phyloP scores from a whole-genome alignment of 2,888 invertebrate genomes.

The Aphodius sticticus region DNA sequence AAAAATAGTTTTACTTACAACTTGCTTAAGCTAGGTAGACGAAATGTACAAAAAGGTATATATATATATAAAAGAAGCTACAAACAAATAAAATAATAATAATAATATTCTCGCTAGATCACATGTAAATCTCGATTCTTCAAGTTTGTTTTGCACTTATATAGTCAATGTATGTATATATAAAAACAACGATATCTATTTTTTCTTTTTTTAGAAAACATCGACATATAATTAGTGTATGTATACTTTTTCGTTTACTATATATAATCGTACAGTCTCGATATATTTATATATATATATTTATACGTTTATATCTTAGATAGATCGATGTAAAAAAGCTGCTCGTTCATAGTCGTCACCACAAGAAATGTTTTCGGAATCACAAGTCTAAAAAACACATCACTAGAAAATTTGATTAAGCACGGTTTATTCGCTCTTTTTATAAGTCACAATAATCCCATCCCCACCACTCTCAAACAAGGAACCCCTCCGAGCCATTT shows the following conservation, averaged over 20 bases:
- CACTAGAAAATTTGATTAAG: not conserved
- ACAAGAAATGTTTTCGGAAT: no score
- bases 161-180: not conserved
- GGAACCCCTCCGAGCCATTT: slow-evolving; percentile 78
- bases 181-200: not conserved
- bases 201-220: not conserved
- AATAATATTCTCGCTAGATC: slow-evolving; percentile 4
- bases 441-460: not conserved
- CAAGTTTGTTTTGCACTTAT: not conserved
- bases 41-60: not conserved
- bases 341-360: not conserved
- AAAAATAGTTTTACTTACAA: no score
- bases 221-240: not conserved
- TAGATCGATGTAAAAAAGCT: not conserved
- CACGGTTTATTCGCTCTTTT: not conserved
- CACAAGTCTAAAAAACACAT: not conserved
- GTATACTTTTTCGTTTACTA: not conserved
- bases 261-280: not conserved
- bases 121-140: not conserved
- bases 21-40: not conserved
- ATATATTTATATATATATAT: not conserved
- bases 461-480: slow-evolving; percentile 64
- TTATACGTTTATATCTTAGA: no score
- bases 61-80: not conserved
- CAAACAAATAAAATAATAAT: not conserved